Conservation (phyloP, 1,140 invertebrate genomes). For the Popillia japonica region DNA sequence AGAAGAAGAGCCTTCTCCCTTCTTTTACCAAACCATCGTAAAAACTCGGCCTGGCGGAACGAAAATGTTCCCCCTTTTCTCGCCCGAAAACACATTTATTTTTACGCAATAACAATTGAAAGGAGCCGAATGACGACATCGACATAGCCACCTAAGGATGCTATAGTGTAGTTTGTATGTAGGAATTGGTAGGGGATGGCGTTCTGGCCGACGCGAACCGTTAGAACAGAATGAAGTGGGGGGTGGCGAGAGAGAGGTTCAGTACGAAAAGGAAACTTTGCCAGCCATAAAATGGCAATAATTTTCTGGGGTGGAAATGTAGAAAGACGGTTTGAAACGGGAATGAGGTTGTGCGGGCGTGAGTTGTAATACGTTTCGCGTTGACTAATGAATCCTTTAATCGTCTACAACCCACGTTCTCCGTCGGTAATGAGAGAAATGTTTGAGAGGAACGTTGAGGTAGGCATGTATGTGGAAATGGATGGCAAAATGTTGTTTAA, state of each 20-base stretch:
- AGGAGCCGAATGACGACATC: not conserved
- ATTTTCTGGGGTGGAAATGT: constrained; percentile 17
- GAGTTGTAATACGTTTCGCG: constrained; percentile 11
- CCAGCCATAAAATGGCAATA: constrained; percentile 16
- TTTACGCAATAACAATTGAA: constrained; percentile 32
- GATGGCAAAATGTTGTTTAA: too few species aligned
- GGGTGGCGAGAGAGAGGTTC: not conserved
- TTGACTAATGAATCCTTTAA: constrained; percentile 31
- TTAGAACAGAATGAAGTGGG: too few species aligned
- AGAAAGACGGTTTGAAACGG: not conserved
- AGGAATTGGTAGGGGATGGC: too few species aligned
- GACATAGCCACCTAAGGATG: not conserved
- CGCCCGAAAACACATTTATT: constrained; percentile 23
- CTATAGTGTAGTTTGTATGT: too few species aligned
- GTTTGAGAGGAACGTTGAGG: too few species aligned
- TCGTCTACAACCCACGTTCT: not conserved
- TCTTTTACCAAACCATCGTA: not conserved
- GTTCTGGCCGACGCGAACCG: too few species aligned
- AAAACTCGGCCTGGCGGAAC: not conserved
- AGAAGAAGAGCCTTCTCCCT: too few species aligned
- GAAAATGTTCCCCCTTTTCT: not conserved
- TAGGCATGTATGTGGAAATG: too few species aligned
- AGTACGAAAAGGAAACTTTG: not conserved
- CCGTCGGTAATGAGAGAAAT: constrained; percentile 2
- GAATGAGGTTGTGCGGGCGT: too few species aligned